Percentiles rank a stretch among this genome's conserved stretches.
These are phyloP conservation scores for Pomacea maculata DNA, from an alignment of 1,140 invertebrate genomes.

Conservation along the genomic window DNA sequence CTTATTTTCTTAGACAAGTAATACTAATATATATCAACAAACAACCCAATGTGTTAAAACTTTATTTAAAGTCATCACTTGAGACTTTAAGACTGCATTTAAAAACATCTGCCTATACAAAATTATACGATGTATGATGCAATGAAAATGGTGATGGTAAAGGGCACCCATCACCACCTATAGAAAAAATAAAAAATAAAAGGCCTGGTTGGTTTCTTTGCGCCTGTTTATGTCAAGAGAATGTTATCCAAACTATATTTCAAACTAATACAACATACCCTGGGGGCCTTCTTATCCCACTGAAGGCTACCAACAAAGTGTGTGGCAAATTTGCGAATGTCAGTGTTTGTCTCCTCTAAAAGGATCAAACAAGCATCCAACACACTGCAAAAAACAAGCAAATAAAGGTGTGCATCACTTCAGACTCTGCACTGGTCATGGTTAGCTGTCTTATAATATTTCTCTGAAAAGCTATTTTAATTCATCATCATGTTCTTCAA, in stretches of 20 bases:
- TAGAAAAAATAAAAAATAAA: no score
- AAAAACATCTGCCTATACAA: background rate
- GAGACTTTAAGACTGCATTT: background rate
- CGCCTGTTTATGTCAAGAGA: background rate
- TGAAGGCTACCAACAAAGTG: slow-evolving; percentile 33
- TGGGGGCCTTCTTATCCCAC: slow-evolving; percentile 21
- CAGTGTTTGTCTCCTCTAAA: slow-evolving; percentile 46
- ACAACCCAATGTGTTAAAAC: no score
- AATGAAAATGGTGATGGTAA: no score
- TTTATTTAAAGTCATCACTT: background rate
- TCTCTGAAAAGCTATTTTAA: background rate
- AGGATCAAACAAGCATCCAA: slow-evolving; percentile 30
- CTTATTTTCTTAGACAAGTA: background rate
- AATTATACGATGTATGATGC: no score
- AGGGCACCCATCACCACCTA: no score
- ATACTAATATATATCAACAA: background rate
- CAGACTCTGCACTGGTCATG: no score
- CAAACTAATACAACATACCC: background rate
- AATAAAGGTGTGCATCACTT: background rate
- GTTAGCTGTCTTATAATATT: background rate
- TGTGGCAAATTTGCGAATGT: slow-evolving; percentile 35
- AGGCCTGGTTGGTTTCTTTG: no score
- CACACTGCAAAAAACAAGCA: slow-evolving; percentile 26
- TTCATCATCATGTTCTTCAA: no score
- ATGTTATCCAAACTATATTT: background rate